These are phyloP conservation scores for Heterodera schachtii DNA, from an alignment of 1,140 invertebrate genomes.

Conservation along the genomic window DNA sequence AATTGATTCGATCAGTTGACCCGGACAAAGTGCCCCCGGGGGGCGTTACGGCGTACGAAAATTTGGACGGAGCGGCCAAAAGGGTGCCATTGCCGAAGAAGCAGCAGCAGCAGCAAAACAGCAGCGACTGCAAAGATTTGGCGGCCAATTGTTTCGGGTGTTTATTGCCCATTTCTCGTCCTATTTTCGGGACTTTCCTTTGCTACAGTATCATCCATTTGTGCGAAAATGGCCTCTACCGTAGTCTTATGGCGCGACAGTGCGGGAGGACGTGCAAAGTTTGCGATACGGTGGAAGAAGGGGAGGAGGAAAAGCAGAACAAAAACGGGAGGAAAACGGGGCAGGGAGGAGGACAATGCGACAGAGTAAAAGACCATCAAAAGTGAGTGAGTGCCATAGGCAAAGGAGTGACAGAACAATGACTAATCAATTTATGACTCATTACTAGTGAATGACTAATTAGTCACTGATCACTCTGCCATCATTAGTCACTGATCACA, in stretches of 20 bases:
- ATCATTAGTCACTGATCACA: no score
- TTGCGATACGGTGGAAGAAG: slow-evolving; percentile 2
- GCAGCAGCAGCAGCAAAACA: not conserved
- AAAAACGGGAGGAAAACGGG: not conserved
- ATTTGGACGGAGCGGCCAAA: not conserved
- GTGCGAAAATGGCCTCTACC: slow-evolving; percentile 23
- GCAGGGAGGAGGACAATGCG: slow-evolving; percentile 8
- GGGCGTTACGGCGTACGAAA: slow-evolving; percentile 17
- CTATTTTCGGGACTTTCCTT: not conserved
- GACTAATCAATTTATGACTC: not conserved
- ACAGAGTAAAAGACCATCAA: slow-evolving; percentile 3
- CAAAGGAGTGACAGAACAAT: no score
- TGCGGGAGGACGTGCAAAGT: slow-evolving; percentile 19
- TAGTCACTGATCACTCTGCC: no score
- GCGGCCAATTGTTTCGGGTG: slow-evolving; percentile 27
- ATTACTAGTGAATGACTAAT: not conserved
- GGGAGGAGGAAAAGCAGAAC: not conserved
- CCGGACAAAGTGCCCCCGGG: slow-evolving; percentile 10
- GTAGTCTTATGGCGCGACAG: slow-evolving; percentile 11
- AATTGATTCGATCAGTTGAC: slow-evolving; percentile 9
- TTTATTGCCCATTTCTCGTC: not conserved
- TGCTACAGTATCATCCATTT: slow-evolving; percentile 23
- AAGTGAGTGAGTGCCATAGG: not conserved
- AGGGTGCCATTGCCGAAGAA: not conserved
- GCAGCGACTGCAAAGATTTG: slow-evolving; percentile 9